Evolutionary conservation across 2,888 invertebrate genomes (phyloP), one percentile per base, ranked within the genome.

Genomic region (Macrophya annulata): DNA sequence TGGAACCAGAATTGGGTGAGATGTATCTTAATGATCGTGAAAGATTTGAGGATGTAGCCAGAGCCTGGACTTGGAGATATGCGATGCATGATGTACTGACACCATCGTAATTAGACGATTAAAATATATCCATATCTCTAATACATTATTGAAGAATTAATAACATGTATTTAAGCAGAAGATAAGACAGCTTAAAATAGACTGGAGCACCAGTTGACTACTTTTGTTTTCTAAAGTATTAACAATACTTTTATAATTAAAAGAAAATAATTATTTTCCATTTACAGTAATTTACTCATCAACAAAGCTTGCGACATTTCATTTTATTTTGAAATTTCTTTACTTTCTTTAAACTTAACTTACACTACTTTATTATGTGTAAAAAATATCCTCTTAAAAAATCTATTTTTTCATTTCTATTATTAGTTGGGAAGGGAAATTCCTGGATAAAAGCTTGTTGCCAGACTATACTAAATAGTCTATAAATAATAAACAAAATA

Each of bases 21-120:
- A 95, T 98, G 94, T 98, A 98, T 92, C 95, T 95, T 84, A 95
- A 95, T 48, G 96, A 98, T 91, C 95, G 96, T 51, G 93, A 94
- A 74, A 95, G 95, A 85, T 98, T 98, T 93, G 97, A 98, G 90
- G 95, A 96, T 87, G 95, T 98, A 59, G 98, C 98, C 0, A 95
- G 97, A 71, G 95, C 96, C 10, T 98, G 98, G 98, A 98, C 98
- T 0, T 98, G 98, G 97, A 96, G 96, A 89, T 98, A 97, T 94
- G 98, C 98, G 48, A 97, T 97, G 97, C 96, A 96, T 89, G 97
- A 97, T 90, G 94, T 94, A 87, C 92, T 94, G 85, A 92, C 93
- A 87, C 94, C 94, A 31, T 88, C 87, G 40, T 89, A 88, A 85
- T 82, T 59, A 43, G 71, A 59, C 25, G 40, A 68, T 21, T 65